Conservation (phyloP, 2,797 vertebrate genomes). For the Etheostoma perlongum region DNA sequence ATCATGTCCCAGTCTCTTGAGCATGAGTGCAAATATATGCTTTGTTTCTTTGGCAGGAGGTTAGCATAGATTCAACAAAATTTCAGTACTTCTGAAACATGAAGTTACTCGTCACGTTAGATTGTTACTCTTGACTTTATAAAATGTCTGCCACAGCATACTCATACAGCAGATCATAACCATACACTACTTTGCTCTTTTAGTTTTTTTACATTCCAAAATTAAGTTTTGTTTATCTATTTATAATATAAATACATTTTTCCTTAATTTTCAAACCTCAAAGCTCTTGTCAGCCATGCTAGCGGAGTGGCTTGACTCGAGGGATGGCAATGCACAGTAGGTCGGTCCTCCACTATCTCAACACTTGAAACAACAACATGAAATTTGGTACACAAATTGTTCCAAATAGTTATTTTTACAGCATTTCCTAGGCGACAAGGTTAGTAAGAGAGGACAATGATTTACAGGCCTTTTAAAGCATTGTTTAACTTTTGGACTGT, state of each 20-base stretch:
- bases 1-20: not conserved
- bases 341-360: not conserved
- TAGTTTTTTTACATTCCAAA: not conserved
- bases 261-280: not conserved
- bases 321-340: not conserved
- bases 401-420: slow-evolving; percentile 43
- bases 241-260: not conserved
- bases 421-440: slow-evolving; percentile 42
- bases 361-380: not conserved
- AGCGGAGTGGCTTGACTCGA: not conserved
- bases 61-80: not conserved
- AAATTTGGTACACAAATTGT: too few species aligned
- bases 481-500: slow-evolving; percentile 29
- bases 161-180: not conserved
- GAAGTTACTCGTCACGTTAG: not conserved
- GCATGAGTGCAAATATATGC: not conserved
- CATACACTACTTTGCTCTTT: not conserved
- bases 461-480: slow-evolving; percentile 17
- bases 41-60: not conserved
- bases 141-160: not conserved
- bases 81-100: not conserved
- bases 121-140: not conserved
- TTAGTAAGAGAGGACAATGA: slow-evolving; percentile 22
- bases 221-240: not conserved
- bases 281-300: not conserved